Evolutionary conservation across 2,797 vertebrate species (phyloP), one percentile per base, ranked within the genome.

Genomic region (Rhinophrynus dorsalis): DNA sequence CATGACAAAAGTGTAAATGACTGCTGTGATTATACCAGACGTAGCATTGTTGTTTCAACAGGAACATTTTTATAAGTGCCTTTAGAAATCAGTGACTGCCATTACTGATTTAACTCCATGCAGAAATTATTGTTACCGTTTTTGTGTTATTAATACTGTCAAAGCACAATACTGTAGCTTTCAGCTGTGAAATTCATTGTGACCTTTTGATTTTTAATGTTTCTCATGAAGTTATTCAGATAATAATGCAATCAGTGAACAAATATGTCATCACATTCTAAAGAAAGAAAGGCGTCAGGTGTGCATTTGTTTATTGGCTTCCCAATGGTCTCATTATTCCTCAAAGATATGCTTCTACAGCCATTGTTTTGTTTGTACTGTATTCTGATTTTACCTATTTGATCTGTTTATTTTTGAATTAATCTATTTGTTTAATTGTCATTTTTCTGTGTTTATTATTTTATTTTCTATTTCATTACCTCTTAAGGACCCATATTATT

Each of bases 201-300:
- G 57, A 27, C 4, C 38, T 44, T 59, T 44, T 17, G 9, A 44
- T 44, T 59, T 59, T 6, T 26, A 59, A 59, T 44, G 37, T 59
- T 24, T n/a, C 57, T 38, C 13, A 38, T 44, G 24, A 56, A 58
- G n/a, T 40, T 18, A 42, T 26, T 58, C 15, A 12, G 45, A 15
- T 51, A 21, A 72, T 48, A 65, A 42, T 65, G 69, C 69, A 72
- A 72, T 72, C 69, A 52, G 61, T 51, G 54, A 58, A 24, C 18
- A 10, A 18, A 33, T 64, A 35, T 72, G 61, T 72, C 69, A 72
- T 72, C 69, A 72, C 13, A 10, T 51, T 65, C 45, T 58, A 59
- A 51, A 51, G 61, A 63, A 13, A 56, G 58, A 58, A 48, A 50
- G 27, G 61, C 30, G 33, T 42, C 69, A 65, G 61, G 56, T 72